Evolutionary conservation across 2,888 invertebrate species (phyloP).

Genomic region (Heliconius aoede): DNA sequence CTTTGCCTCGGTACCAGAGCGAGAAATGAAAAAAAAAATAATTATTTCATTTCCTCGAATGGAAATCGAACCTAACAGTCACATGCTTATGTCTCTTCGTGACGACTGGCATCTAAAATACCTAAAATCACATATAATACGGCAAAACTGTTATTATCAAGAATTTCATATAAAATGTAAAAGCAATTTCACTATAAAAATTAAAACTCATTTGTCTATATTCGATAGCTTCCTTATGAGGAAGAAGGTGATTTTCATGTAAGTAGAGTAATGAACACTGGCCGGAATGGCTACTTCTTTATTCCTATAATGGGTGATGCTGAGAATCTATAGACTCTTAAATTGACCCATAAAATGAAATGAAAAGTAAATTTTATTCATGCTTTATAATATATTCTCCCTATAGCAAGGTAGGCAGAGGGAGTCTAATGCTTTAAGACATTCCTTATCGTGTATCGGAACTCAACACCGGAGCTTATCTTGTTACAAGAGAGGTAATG

Average conservation of each 20-base stretch:
- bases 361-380: background rate
- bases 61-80: too few species aligned
- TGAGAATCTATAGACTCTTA: slow-evolving; percentile 8
- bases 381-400: background rate
- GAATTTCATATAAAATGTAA: background rate
- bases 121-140: background rate
- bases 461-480: too few species aligned
- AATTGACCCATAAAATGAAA: slow-evolving; percentile 13
- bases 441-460: too few species aligned
- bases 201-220: slow-evolving; percentile 16
- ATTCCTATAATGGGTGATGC: slow-evolving; percentile 15
- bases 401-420: background rate
- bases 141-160: background rate
- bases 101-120: too few species aligned
- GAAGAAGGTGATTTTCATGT: slow-evolving; percentile 12
- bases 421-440: too few species aligned
- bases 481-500: too few species aligned
- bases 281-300: slow-evolving; percentile 11
- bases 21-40: too few species aligned
- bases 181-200: slow-evolving; percentile 6
- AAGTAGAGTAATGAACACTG: slow-evolving; percentile 17
- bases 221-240: slow-evolving; percentile 14
- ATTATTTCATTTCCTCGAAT: too few species aligned
- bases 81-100: too few species aligned
- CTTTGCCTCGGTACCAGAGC: too few species aligned